Percentiles rank a stretch among this genome's conserved stretches.
Conservation (phyloP, 1,140 invertebrate genomes). For the Drosophila santomea region DNA sequence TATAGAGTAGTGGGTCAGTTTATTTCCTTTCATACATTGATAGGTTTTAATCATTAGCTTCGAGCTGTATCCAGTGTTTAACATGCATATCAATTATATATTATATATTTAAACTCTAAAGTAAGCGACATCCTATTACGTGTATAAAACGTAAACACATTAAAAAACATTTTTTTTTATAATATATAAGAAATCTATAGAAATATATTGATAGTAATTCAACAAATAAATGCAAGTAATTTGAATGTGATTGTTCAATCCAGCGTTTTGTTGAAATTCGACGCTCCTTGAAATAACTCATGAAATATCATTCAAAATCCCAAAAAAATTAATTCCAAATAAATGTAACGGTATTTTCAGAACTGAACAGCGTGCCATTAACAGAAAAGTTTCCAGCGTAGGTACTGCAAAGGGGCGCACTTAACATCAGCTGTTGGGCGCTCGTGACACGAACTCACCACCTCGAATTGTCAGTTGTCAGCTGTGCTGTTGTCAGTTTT, state of each 20-base stretch:
- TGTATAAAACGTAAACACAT: too few relatives aligned
- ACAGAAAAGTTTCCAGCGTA: background rate
- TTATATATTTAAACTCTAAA: too few relatives aligned
- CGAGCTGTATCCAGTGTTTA: too few relatives aligned
- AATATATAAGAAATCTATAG: too few relatives aligned
- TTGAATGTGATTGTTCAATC: too few relatives aligned
- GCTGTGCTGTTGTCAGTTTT: constrained; percentile 25
- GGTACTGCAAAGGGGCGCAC: too few relatives aligned
- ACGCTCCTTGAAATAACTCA: background rate
- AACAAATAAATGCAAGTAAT: too few relatives aligned
- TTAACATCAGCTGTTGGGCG: constrained; percentile 9
- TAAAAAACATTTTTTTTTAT: too few relatives aligned
- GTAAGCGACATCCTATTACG: too few relatives aligned
- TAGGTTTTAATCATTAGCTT: background rate
- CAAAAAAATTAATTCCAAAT: background rate
- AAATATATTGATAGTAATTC: too few relatives aligned
- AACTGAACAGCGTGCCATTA: background rate
- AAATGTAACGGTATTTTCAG: background rate
- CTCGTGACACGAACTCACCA: constrained; percentile 7
- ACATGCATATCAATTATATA: too few relatives aligned
- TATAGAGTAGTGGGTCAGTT: background rate
- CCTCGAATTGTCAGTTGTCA: constrained; percentile 9
- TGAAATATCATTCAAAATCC: background rate
- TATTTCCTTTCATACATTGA: background rate
- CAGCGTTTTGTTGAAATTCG: too few relatives aligned